Base-by-base conservation (phyloP, 2,888 invertebrate species). In the Phrixothrix hirtus region DNA sequence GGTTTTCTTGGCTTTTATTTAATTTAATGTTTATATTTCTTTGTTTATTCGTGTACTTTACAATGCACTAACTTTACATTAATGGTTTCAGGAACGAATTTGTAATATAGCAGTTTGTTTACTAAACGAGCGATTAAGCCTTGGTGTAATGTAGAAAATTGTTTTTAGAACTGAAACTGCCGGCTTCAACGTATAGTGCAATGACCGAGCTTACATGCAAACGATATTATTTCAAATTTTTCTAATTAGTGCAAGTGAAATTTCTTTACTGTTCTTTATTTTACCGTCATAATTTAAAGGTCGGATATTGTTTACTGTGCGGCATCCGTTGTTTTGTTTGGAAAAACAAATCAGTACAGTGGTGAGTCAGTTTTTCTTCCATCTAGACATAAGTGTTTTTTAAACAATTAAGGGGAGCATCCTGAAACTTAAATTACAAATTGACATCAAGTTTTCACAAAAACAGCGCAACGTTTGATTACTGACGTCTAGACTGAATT, bases 151-250 rank as follows among this genome's bases (percentile, higher is more conserved):
- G 5, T 6, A 10, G 35, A 48, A 48, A 41, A 16, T 27, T 12
- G n/a, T 32, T 29, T 27, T 7, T 17, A 14, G 12, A 39, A 12
- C 26, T 14, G n/a, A 43, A 43, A 49, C 42, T 35, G 25, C 14
- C 31, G 36, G 44, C 29, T 49, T 32, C 15, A 21, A n/a, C 13
- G 21, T 27, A 25, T n/a, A 32, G 47, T 53, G 42, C 53, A 53
- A 53, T 47, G 53, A 47, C 53, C 53, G 58, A 55, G 32, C 26
- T 34, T 26, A 42, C 21, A 34, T 5, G 34, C 26, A 43, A 46
- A 37, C 35, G 35, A 45, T 26, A 39, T 32, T 29, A 32, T 46
- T 45, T 42, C 30, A 13, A 35, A 41, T 16, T 41, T 39, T 41
- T 31, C 26, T 30, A 38, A 51, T 45, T 51, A 51, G 44, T 44